These are phyloP conservation scores for Chrysochloris asiatica DNA, from an alignment of 2,113 vertebrate species.

Conservation along the genomic window DNA sequence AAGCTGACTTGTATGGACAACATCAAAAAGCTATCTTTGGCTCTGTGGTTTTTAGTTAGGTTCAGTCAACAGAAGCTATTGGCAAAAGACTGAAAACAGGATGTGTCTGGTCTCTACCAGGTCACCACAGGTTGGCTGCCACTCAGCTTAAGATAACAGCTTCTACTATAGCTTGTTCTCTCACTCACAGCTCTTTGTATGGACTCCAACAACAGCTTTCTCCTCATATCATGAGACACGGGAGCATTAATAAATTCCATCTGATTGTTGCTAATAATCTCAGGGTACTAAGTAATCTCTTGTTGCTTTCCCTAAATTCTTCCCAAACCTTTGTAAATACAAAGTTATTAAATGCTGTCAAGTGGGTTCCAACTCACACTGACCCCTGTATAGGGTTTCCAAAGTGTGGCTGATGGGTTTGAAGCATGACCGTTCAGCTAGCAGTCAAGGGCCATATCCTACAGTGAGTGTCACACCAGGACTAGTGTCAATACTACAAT, in stretches of 20 bases:
- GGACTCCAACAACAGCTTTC: neutral
- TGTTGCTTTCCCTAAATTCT: constrained; percentile 25
- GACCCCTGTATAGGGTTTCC: too few species aligned
- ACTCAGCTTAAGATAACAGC: neutral
- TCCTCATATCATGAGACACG: neutral
- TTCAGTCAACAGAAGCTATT: neutral
- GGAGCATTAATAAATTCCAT: neutral
- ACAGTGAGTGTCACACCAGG: too few species aligned
- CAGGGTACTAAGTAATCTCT: neutral
- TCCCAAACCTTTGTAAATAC: neutral
- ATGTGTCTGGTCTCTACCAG: neutral
- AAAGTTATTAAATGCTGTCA: too few species aligned
- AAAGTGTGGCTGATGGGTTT: too few species aligned
- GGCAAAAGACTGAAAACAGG: neutral
- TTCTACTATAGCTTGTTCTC: neutral
- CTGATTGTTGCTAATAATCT: neutral
- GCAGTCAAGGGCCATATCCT: too few species aligned
- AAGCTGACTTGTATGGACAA: neutral
- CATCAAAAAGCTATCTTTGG: constrained; percentile 1
- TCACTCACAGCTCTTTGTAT: neutral
- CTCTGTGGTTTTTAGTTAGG: constrained; percentile 5
- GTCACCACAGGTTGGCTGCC: neutral
- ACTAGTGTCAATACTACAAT: too few species aligned
- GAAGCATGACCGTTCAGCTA: too few species aligned
- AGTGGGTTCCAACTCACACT: too few species aligned